Conservation (phyloP, 37 sponge, comb jelly and placozoan genomes). For the Eunapius fragilis region DNA sequence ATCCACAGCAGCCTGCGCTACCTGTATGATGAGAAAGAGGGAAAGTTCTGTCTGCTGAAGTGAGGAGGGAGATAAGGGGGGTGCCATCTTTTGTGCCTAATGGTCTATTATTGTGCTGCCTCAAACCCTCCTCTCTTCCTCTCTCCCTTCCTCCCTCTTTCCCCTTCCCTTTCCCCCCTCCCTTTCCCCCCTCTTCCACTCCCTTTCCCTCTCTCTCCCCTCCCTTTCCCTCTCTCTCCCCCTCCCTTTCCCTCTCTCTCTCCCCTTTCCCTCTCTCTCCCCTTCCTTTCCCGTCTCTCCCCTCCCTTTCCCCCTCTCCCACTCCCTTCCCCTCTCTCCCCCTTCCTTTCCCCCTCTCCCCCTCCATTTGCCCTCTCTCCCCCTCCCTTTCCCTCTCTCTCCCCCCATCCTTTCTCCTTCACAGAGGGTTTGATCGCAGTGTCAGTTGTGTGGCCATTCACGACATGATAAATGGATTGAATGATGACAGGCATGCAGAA, state of each 20-base stretch:
- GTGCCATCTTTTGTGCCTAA: background rate
- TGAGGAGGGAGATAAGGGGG: background rate
- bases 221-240: no score
- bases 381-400: no score
- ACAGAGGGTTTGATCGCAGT: conserved; percentile 28
- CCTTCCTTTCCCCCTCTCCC: background rate
- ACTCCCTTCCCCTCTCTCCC: background rate
- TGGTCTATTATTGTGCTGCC: background rate
- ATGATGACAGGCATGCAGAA: background rate
- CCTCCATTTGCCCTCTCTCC: no score
- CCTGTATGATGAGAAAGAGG: conserved; percentile 22
- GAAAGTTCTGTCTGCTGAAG: conserved; percentile 27
- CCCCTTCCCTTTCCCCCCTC: background rate
- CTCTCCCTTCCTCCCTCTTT: background rate
- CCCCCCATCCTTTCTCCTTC: background rate
- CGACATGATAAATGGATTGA: conserved; percentile 23
- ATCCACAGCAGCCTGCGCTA: conserved; percentile 9
- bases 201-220: no score
- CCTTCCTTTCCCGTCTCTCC: no score
- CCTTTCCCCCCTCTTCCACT: background rate
- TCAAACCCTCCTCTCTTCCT: background rate
- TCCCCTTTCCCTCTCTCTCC: no score
- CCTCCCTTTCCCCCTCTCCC: no score
- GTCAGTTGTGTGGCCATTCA: conserved; percentile 21
- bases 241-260: no score